phyloP scores from a whole-genome alignment of 2,797 vertebrate species.

The Xerus rutilus region DNA sequence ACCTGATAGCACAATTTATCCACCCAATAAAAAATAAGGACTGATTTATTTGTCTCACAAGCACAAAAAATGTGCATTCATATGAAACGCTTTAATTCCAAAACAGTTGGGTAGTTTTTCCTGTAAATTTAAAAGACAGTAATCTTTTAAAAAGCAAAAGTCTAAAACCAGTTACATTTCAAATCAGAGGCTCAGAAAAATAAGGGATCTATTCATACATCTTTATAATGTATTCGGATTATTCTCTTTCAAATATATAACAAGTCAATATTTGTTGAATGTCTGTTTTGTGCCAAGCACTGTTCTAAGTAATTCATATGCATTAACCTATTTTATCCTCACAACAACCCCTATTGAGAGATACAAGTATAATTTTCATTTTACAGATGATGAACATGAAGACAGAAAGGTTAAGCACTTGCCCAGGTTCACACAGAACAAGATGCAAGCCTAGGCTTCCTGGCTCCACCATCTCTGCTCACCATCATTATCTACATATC shows the following conservation, averaged over 20 bases:
- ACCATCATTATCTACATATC: background rate
- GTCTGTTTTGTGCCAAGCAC: background rate
- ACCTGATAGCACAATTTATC: background rate
- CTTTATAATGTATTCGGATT: constrained; percentile 20
- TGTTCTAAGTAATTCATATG: background rate
- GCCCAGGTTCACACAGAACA: background rate
- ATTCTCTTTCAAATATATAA: background rate
- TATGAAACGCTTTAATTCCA: background rate
- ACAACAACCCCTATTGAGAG: background rate
- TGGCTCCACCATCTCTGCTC: background rate
- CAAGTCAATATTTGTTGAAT: background rate
- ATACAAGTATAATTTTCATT: background rate
- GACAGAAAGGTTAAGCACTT: background rate
- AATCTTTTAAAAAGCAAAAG: background rate
- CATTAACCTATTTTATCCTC: background rate
- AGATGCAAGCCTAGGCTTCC: background rate
- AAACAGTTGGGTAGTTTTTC: background rate
- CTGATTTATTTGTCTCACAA: background rate
- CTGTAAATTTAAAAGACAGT: background rate
- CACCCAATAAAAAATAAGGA: constrained; percentile 15
- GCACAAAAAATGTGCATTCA: background rate
- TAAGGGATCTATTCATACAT: background rate
- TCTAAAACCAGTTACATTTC: constrained; percentile 14
- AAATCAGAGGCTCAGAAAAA: background rate
- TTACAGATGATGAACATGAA: constrained; percentile 10